Evolutionary conservation across 2,888 invertebrate genomes (phyloP).

Genomic region (Tubulanus polymorphus): DNA sequence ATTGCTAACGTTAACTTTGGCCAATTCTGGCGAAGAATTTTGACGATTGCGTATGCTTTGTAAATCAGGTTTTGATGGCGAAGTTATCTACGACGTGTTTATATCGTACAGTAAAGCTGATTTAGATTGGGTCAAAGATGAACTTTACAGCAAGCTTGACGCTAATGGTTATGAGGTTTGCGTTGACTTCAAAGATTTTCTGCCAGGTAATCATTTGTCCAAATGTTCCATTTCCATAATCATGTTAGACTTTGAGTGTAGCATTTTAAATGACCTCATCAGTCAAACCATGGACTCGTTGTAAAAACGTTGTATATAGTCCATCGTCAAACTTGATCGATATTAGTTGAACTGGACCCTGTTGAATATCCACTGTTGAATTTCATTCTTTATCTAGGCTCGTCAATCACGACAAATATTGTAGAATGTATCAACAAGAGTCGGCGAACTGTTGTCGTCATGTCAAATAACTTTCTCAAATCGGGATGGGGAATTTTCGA

Average conservation of each 20-base stretch:
- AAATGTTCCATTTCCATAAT: neutral
- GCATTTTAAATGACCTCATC: no score
- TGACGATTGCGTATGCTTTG: neutral
- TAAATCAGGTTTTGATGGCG: conserved; percentile 21
- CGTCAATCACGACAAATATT: conserved; percentile 29
- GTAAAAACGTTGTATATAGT: no score
- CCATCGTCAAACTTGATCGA: no score
- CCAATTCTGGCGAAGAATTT: neutral
- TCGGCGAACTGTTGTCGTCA: conserved; percentile 25
- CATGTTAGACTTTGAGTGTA: no score
- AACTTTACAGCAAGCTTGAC: conserved; percentile 19
- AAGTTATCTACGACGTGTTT: conserved; percentile 26
- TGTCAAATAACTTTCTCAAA: conserved; percentile 28
- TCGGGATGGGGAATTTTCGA: conserved; percentile 33
- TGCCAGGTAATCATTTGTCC: conserved; percentile 20
- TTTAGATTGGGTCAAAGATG: conserved; percentile 24
- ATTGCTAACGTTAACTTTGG: no score
- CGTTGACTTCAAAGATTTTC: conserved; percentile 28
- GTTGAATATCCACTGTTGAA: neutral
- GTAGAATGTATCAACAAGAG: conserved; percentile 29
- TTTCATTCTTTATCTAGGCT: conserved; percentile 17
- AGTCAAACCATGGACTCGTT: no score
- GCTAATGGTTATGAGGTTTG: conserved; percentile 22
- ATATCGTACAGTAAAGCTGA: conserved; percentile 15
- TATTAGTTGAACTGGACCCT: neutral